A percentile compares a stretch with the other conserved stretches of the same genome.
Conservation (phyloP, 2,888 invertebrate species). For the Linnaemya tessellans region DNA sequence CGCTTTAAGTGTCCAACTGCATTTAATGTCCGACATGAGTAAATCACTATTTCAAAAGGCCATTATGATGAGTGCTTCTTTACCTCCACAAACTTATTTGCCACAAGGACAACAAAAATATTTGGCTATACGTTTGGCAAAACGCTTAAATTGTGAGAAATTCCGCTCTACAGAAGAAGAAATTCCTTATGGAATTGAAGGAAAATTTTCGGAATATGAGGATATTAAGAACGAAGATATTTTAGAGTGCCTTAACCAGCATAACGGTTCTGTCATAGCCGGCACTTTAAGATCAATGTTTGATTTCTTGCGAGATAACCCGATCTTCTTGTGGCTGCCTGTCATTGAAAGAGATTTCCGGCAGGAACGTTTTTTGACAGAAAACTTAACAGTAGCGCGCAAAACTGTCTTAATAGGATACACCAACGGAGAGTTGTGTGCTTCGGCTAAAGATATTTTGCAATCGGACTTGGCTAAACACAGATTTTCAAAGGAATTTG, state of each 20-base stretch:
- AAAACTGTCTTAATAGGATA: constrained; percentile 83
- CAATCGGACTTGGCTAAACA: constrained; percentile 52
- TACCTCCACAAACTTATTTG: constrained; percentile 77
- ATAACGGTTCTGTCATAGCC: constrained; percentile 73
- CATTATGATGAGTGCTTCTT: constrained; percentile 84
- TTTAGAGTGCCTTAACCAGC: constrained; percentile 83
- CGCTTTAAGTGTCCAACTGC: constrained; percentile 76
- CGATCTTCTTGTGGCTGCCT: constrained; percentile 82
- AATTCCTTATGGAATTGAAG: constrained; percentile 18
- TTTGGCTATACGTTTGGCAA: constrained; percentile 84
- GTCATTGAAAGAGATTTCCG: constrained; percentile 84
- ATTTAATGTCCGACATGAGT: constrained; percentile 81
- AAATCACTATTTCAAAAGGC: constrained; percentile 84
- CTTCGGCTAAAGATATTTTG: constrained; percentile 82
- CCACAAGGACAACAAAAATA: constrained; percentile 82
- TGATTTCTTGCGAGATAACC: constrained; percentile 77
- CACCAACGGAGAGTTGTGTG: constrained; percentile 84
- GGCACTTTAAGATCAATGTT: constrained; percentile 75
- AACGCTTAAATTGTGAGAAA: constrained; percentile 82
- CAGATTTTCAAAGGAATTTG: constrained; percentile 83
- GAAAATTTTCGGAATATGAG: constrained; percentile 72
- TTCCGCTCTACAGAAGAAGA: constrained; percentile 67
- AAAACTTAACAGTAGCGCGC: constrained; percentile 79
- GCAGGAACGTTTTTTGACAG: constrained; percentile 84
- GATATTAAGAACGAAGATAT: constrained; percentile 78